Conservation (phyloP, 2,113 vertebrate genomes). For the Ochotona princeps region DNA sequence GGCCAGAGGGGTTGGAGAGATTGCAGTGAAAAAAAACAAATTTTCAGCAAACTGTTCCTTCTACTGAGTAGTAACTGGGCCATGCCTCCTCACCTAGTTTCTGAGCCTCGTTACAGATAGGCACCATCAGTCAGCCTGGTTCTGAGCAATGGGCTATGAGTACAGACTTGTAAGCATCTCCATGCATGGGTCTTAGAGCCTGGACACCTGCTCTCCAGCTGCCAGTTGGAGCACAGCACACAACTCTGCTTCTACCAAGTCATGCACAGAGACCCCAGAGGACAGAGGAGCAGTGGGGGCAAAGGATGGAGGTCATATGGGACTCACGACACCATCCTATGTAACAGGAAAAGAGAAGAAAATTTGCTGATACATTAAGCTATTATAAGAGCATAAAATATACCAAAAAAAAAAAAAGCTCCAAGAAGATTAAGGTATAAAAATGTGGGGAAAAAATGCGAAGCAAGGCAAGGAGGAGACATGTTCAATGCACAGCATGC, state of each 20-base stretch:
- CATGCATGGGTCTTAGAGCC: background rate
- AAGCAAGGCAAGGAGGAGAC: background rate
- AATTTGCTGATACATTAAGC: background rate
- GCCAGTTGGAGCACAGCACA: background rate
- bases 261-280: background rate
- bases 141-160: background rate
- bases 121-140: background rate
- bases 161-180: background rate
- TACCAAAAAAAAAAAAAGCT: constrained; percentile 17
- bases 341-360: background rate
- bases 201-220: background rate
- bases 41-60: constrained; percentile 4
- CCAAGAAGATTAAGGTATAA: background rate
- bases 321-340: background rate
- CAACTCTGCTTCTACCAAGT: background rate
- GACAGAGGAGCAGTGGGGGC: background rate
- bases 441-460: constrained; percentile 17
- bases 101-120: background rate
- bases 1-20: background rate
- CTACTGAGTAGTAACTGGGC: background rate
- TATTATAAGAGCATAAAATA: background rate
- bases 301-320: too few species aligned
- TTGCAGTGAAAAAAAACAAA: background rate
- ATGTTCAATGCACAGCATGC: background rate
- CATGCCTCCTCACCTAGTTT: background rate